Evolutionary conservation across 1,140 invertebrate species (phyloP), one percentile per base, ranked within the genome.

Genomic region (Maniola jurtina): DNA sequence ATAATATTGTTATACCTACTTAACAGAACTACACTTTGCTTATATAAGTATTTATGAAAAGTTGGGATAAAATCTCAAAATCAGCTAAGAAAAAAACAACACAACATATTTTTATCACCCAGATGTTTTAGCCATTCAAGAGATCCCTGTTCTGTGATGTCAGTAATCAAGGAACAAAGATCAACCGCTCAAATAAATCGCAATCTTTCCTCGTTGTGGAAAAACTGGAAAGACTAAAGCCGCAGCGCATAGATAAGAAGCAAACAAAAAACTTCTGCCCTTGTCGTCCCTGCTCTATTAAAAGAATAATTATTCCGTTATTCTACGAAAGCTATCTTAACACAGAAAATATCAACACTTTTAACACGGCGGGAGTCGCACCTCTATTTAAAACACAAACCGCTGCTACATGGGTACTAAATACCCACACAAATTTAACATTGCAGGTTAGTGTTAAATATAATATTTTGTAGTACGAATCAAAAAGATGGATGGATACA

Each of bases 171-270:
- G 45, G 35, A 65, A 59, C 63, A 65, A 65, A 58, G 55, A n/a
- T 60, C 34, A 60, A 60, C 58, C 50, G 50, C 34, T 66, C 34
- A 48, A 42, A 56, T 50, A 60, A 66, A 66, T 56, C 57, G 34
- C 25, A 60, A 59, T 66, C 66, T 57, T 62, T 68, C 42, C 34
- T 50, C 40, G 34, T 38, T 56, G 58, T 67, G 45, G 15, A 58
- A 61, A 62, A 34, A 62, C 65, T 67, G 45, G 15, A 62, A 61
- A 62, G 15, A 62, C 65, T 48, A 57, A 68, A 52, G 48, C 48
- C 15, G 35, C 58, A 42, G 13, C 38, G 54, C 36, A 55, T 57
- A 63, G 66, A 68, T 64, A 68, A 64, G 56, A 61, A 48, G 54
- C 59, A 6, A 36, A 64, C 36, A 59, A 36, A 52, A n/a, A 52